Conservation (phyloP, 53 echinoderm and acorn worm genomes). For the Zoroaster sp. region DNA sequence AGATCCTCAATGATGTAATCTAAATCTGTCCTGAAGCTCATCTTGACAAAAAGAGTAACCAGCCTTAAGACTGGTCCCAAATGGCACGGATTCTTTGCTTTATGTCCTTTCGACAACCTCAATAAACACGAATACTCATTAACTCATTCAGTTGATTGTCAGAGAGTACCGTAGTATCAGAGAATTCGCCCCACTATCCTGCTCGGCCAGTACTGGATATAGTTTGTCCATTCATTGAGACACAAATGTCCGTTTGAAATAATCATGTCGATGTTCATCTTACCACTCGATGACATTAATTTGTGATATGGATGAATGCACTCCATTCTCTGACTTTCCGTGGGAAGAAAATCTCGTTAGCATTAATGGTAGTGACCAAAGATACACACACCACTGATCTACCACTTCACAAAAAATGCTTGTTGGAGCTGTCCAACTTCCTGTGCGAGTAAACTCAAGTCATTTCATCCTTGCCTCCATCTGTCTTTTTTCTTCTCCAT, state of each 20-base stretch:
- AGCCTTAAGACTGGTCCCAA: no score
- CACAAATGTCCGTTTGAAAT: neutral
- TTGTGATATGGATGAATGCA: neutral
- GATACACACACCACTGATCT: neutral
- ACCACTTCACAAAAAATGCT: neutral
- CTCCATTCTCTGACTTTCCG: neutral
- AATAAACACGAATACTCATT: no score
- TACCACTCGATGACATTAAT: neutral
- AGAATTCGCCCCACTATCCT: neutral
- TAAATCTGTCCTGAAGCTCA: constrained; percentile 30
- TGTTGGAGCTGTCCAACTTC: neutral
- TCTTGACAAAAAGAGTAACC: neutral
- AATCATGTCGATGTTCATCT: neutral
- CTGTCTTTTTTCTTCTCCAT: neutral
- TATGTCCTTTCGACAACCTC: no score
- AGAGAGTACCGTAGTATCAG: neutral
- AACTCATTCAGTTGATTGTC: neutral
- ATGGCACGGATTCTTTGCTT: no score
- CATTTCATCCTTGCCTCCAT: neutral
- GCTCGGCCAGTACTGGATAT: neutral
- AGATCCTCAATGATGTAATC: constrained; percentile 46
- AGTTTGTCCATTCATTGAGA: constrained; percentile 1
- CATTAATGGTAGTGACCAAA: neutral
- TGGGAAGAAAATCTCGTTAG: neutral
- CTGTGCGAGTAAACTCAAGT: neutral